phyloP scores from a whole-genome alignment of 1,140 invertebrate species.

The Ephestia elutella region DNA sequence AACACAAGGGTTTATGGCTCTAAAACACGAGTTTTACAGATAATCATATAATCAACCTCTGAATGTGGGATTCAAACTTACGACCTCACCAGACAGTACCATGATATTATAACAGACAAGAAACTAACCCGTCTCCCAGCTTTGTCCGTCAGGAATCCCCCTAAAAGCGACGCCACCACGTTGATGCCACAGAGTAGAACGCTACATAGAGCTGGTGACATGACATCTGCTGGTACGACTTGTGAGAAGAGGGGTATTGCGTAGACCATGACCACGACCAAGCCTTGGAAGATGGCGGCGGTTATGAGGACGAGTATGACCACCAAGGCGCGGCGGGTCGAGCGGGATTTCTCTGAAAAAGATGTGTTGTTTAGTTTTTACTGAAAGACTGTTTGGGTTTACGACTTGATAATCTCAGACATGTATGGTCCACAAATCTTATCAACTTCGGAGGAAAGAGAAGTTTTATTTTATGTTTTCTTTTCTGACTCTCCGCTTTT shows the following conservation, averaged over 20 bases:
- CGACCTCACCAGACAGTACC: no score
- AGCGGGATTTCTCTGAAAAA: slow-evolving; percentile 18
- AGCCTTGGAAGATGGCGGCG: slow-evolving; percentile 20
- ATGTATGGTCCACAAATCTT: no score
- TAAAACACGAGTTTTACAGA: no score
- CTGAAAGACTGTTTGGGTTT: no score
- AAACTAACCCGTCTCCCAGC: slow-evolving; percentile 45
- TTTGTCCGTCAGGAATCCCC: slow-evolving; percentile 38
- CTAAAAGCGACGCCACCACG: slow-evolving; percentile 27
- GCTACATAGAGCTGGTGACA: slow-evolving; percentile 42
- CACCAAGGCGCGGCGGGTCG: slow-evolving; percentile 14
- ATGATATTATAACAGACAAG: background rate
- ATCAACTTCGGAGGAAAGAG: no score
- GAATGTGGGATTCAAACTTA: no score
- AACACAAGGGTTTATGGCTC: no score
- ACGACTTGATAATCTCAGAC: no score
- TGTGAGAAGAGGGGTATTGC: slow-evolving; percentile 32
- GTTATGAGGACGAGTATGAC: slow-evolving; percentile 9
- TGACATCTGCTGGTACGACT: slow-evolving; percentile 32
- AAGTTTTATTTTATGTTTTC: no score
- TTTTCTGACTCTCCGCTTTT: no score
- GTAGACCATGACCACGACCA: slow-evolving; percentile 20
- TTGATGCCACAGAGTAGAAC: slow-evolving; percentile 37
- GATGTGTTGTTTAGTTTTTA: no score
- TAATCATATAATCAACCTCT: no score